phyloP scores from a whole-genome alignment of 2,888 invertebrate genomes.

The Odontomyia ornata region DNA sequence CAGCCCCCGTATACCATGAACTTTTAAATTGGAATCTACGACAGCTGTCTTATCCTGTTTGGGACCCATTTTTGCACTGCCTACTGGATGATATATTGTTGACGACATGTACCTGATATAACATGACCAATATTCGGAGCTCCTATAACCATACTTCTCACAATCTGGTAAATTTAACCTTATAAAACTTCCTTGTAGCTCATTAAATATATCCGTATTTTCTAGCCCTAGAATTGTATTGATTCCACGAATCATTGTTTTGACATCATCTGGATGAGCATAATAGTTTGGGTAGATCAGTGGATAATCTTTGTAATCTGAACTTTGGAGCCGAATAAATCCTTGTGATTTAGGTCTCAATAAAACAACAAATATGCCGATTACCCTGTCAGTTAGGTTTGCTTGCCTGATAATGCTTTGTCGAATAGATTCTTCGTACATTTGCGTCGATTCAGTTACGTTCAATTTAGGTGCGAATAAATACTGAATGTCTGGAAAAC shows the following conservation, averaged over 20 bases:
- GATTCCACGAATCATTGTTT: slow-evolving; percentile 64
- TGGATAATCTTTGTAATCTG: slow-evolving; percentile 69
- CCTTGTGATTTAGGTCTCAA: slow-evolving; percentile 68
- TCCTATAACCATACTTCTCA: slow-evolving; percentile 54
- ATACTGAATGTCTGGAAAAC: slow-evolving; percentile 66
- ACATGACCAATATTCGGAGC: slow-evolving; percentile 83
- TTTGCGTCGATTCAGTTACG: background rate
- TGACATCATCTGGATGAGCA: slow-evolving; percentile 66
- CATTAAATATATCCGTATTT: slow-evolving; percentile 62
- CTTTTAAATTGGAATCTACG: slow-evolving; percentile 68
- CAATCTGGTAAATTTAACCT: slow-evolving; percentile 63
- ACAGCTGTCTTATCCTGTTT: slow-evolving; percentile 64
- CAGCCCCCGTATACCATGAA: slow-evolving; percentile 66
- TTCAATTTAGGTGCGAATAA: slow-evolving; percentile 57
- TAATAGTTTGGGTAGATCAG: slow-evolving; percentile 73
- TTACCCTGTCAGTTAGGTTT: background rate
- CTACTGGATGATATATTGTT: slow-evolving; percentile 79
- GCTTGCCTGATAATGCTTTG: background rate
- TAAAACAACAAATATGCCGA: slow-evolving; percentile 63
- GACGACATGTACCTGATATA: slow-evolving; percentile 79
- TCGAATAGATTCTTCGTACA: slow-evolving; percentile 46
- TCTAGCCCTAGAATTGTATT: slow-evolving; percentile 61
- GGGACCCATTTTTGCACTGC: slow-evolving; percentile 73
- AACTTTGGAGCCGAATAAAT: slow-evolving; percentile 66
- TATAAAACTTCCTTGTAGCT: slow-evolving; percentile 57